Conservation (phyloP, 2,797 vertebrate genomes). For the Hippoglossus hippoglossus region DNA sequence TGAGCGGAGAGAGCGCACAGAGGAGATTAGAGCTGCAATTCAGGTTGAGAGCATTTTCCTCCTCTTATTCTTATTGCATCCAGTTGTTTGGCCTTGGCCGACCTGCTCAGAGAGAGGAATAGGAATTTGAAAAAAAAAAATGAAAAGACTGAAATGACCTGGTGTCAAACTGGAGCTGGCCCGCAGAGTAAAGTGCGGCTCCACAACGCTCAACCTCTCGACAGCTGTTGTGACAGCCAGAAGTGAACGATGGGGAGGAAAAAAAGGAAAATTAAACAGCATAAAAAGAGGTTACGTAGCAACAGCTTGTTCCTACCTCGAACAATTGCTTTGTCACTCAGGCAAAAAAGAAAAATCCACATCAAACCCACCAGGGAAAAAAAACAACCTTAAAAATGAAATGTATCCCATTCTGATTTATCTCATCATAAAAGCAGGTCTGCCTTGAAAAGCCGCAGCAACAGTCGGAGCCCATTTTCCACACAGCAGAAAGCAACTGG, state of each 20-base stretch:
- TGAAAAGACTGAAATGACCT: conserved; percentile 13
- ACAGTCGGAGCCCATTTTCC: conserved; percentile 50
- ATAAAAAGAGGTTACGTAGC: conserved; percentile 29
- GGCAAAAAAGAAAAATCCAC: not conserved
- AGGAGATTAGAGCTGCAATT: conserved; percentile 65
- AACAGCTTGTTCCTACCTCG: conserved; percentile 24
- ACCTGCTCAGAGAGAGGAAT: conserved; percentile 47
- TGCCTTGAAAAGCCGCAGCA: conserved; percentile 20
- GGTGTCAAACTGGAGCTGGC: conserved; percentile 32
- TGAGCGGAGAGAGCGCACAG: conserved; percentile 39
- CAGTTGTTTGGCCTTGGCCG: conserved; percentile 53
- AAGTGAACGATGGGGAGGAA: conserved; percentile 29
- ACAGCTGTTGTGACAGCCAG: conserved; percentile 49
- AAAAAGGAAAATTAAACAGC: conserved; percentile 39
- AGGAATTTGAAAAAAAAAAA: not conserved
- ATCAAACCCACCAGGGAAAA: conserved; percentile 17
- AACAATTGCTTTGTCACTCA: conserved; percentile 42
- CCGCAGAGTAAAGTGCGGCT: conserved; percentile 17
- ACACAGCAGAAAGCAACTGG: conserved; percentile 19
- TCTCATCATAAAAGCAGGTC: conserved; percentile 37
- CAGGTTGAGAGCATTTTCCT: conserved; percentile 49
- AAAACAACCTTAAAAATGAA: conserved; percentile 13
- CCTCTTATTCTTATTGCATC: conserved; percentile 47
- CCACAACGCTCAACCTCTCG: conserved; percentile 18
- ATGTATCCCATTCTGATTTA: conserved; percentile 23